Evolutionary conservation across 2,888 invertebrate genomes (phyloP).

Genomic region (Ophraella communa): DNA sequence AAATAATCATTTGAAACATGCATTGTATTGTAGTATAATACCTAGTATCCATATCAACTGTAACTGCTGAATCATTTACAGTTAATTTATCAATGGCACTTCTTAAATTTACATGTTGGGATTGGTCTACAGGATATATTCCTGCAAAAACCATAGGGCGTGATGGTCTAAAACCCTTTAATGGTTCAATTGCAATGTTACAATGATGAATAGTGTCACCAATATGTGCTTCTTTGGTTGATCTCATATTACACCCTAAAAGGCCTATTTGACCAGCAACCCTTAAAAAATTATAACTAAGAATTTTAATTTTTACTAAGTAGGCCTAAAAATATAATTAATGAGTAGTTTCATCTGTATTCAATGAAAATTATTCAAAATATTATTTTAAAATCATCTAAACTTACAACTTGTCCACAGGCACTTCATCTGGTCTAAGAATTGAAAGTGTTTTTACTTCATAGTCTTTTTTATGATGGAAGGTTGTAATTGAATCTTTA

Average conservation of each 20-base stretch:
- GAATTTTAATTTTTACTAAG: not conserved
- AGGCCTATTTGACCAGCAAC: conserved; percentile 94
- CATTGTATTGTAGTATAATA: no score
- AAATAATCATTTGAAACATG: no score
- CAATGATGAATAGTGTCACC: conserved; percentile 77
- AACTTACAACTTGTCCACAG: conserved; percentile 69
- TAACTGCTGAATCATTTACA: conserved; percentile 94
- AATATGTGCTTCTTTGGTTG: conserved; percentile 73
- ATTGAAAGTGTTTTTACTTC: conserved; percentile 81
- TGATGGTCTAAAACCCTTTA: conserved; percentile 71
- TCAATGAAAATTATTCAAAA: conserved; percentile 15
- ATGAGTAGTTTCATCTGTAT: not conserved
- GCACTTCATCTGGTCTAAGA: conserved; percentile 77
- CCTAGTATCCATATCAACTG: conserved; percentile 83
- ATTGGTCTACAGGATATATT: conserved; percentile 90
- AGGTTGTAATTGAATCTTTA: conserved; percentile 79
- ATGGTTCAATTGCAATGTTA: conserved; percentile 63
- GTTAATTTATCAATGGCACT: conserved; percentile 88
- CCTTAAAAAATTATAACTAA: conserved; percentile 54
- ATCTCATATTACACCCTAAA: conserved; percentile 80
- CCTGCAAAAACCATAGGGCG: conserved; percentile 89
- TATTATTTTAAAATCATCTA: not conserved
- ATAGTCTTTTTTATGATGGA: conserved; percentile 75
- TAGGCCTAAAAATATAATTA: not conserved
- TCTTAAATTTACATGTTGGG: conserved; percentile 76